These are phyloP conservation scores for Drosophila bipectinata DNA, from an alignment of 1,140 invertebrate genomes.

Conservation along the genomic window DNA sequence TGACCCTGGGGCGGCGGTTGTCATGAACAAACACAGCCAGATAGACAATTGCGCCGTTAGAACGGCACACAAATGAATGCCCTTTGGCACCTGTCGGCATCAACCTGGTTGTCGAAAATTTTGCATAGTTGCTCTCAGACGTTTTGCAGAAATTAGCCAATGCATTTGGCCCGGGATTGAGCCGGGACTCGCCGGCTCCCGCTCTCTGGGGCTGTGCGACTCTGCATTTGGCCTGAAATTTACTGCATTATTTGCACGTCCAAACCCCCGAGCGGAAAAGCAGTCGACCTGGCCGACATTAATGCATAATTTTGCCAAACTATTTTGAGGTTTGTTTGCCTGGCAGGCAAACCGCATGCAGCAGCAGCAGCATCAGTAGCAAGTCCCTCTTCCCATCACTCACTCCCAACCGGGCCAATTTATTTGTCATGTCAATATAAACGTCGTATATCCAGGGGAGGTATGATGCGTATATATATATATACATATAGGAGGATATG, in stretches of 20 bases:
- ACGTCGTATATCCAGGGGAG: slow-evolving; percentile 48
- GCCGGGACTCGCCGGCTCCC: slow-evolving; percentile 4
- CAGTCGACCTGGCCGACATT: slow-evolving; percentile 58
- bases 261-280: slow-evolving; percentile 10
- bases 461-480: neutral
- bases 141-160: slow-evolving; percentile 62
- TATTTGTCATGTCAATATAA: slow-evolving; percentile 82
- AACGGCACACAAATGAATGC: slow-evolving; percentile 63
- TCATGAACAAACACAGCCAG: slow-evolving; percentile 38
- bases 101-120: slow-evolving; percentile 61
- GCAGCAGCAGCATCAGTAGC: slow-evolving; percentile 45
- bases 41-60: slow-evolving; percentile 65
- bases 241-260: slow-evolving; percentile 78
- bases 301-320: slow-evolving; percentile 82
- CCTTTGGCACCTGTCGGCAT: slow-evolving; percentile 78
- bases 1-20: slow-evolving; percentile 16
- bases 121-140: slow-evolving; percentile 61
- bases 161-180: slow-evolving; percentile 5
- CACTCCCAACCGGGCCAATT: slow-evolving; percentile 61
- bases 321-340: slow-evolving; percentile 81
- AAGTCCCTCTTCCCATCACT: slow-evolving; percentile 3
- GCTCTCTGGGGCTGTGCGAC: neutral
- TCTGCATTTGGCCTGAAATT: slow-evolving; percentile 32
- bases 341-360: slow-evolving; percentile 53
- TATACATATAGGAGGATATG: neutral